Evolutionary conservation across 53 echinoderm and acorn worm genomes (phyloP).

Genomic region (Stichopus horrens): DNA sequence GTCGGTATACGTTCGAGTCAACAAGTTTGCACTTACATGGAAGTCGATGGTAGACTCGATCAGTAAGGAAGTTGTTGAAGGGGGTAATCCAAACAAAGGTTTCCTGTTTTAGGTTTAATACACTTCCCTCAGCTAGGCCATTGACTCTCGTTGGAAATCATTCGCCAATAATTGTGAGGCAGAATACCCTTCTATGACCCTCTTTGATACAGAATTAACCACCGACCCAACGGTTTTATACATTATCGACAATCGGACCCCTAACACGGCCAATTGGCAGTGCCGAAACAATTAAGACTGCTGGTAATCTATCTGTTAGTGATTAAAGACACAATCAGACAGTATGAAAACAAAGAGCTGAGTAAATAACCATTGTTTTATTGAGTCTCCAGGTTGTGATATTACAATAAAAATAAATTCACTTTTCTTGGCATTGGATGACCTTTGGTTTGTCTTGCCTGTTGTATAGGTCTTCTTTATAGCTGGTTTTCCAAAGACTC

Average conservation of each 20-base stretch:
- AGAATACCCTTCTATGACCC: conserved; percentile 38
- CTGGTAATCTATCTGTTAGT: conserved; percentile 13
- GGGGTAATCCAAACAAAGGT: conserved; percentile 41
- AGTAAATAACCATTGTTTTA: background rate
- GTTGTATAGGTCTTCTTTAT: background rate
- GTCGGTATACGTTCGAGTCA: background rate
- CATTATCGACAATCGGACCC: conserved; percentile 11
- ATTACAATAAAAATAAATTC: background rate
- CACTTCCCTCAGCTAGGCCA: conserved; percentile 38
- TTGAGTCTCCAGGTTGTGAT: conserved; percentile 13
- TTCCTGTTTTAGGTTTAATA: background rate
- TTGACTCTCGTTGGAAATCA: conserved; percentile 37
- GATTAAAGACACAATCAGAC: conserved; percentile 25
- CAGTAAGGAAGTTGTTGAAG: background rate
- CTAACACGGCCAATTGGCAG: conserved; percentile 24
- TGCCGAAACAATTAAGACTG: conserved; percentile 34
- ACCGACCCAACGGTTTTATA: background rate
- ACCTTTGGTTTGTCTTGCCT: conserved; percentile 13
- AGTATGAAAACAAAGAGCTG: conserved; percentile 18
- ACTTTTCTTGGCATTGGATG: background rate
- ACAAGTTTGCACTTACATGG: conserved; percentile 43
- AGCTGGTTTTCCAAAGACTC: too few species aligned
- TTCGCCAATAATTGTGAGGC: conserved; percentile 9
- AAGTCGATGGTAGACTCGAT: conserved; percentile 3
- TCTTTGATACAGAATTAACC: conserved; percentile 34